Conservation (phyloP, 1,140 invertebrate genomes). For the Zelostemma sp. region DNA sequence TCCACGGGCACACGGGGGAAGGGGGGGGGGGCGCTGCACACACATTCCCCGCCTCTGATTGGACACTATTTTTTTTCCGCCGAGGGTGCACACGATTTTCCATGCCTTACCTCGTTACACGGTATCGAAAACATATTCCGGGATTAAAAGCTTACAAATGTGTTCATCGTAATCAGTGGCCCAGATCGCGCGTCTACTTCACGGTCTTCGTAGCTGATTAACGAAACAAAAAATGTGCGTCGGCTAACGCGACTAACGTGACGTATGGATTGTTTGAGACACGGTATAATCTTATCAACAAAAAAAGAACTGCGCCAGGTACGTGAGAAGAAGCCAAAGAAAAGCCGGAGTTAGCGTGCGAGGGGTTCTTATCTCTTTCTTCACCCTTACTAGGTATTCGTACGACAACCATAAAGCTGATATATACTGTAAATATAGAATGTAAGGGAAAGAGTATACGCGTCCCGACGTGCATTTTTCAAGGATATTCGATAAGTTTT, state of each 20-base stretch:
- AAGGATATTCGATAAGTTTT: too few species aligned
- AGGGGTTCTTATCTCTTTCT: conserved; percentile 44
- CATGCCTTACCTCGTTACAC: conserved; percentile 38
- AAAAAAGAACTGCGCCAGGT: conserved; percentile 27
- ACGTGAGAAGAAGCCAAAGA: conserved; percentile 46
- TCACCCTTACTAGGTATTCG: conserved; percentile 27
- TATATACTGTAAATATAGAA: conserved; percentile 45
- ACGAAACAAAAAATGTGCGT: conserved; percentile 1
- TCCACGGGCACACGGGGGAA: conserved; percentile 59
- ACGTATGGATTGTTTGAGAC: conserved; percentile 31
- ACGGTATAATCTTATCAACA: conserved; percentile 39
- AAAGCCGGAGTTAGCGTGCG: conserved; percentile 32
- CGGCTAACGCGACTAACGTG: conserved; percentile 26
- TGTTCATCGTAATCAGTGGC: conserved; percentile 20
- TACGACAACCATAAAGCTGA: conserved; percentile 42
- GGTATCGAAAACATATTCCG: conserved; percentile 6
- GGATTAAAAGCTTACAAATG: conserved; percentile 28
- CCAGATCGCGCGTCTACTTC: conserved; percentile 34
- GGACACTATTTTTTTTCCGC: conserved; percentile 67
- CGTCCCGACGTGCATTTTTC: conserved; percentile 20
- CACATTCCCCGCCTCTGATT: conserved; percentile 63
- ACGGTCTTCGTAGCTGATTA: conserved; percentile 15
- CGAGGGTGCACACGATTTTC: conserved; percentile 62
- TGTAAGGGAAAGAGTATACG: conserved; percentile 31
- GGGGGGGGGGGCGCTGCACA: conserved; percentile 50